A percentile compares a stretch with the other conserved stretches of the same genome.
phyloP scores from a whole-genome alignment of 92 coral and sea anemone species.

The Umimayanthus chanpuru region DNA sequence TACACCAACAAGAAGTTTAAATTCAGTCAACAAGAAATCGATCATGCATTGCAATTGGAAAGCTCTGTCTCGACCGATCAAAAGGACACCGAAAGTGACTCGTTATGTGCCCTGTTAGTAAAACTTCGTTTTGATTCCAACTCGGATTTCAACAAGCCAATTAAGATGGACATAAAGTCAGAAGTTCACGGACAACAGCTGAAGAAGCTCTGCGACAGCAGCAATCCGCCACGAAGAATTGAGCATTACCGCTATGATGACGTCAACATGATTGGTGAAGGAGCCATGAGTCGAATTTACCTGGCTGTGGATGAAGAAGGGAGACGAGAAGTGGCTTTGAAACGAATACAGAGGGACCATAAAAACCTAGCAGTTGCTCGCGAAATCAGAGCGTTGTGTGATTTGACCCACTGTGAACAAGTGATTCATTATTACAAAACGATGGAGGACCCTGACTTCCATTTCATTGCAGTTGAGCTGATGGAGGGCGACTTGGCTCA shows the following conservation, averaged over 20 bases:
- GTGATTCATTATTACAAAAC: conserved; percentile 52
- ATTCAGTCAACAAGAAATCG: conserved; percentile 4
- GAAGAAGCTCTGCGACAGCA: conserved; percentile 15
- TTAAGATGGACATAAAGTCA: conserved; percentile 33
- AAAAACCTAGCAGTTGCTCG: conserved; percentile 46
- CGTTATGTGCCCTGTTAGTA: neutral
- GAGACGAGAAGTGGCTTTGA: conserved; percentile 65
- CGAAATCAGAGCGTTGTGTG: conserved; percentile 57
- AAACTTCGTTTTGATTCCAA: neutral
- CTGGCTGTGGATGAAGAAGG: conserved; percentile 65
- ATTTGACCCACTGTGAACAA: conserved; percentile 45
- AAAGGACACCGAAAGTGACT: neutral
- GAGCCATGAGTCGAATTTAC: conserved; percentile 61
- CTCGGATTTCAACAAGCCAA: conserved; percentile 6
- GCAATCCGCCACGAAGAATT: conserved; percentile 30
- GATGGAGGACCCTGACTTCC: conserved; percentile 45
- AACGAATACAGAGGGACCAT: conserved; percentile 48
- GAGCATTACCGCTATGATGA: conserved; percentile 53
- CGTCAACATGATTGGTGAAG: neutral
- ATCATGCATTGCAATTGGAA: neutral
- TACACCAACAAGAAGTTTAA: neutral
- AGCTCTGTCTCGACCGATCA: neutral
- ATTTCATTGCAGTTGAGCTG: conserved; percentile 59
- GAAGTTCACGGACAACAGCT: conserved; percentile 3
- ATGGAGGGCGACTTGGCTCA: conserved; percentile 72